Evolutionary conservation across 2,113 vertebrate species (phyloP), one percentile per base, ranked within the genome.

Genomic region (Dipodomys merriami): DNA sequence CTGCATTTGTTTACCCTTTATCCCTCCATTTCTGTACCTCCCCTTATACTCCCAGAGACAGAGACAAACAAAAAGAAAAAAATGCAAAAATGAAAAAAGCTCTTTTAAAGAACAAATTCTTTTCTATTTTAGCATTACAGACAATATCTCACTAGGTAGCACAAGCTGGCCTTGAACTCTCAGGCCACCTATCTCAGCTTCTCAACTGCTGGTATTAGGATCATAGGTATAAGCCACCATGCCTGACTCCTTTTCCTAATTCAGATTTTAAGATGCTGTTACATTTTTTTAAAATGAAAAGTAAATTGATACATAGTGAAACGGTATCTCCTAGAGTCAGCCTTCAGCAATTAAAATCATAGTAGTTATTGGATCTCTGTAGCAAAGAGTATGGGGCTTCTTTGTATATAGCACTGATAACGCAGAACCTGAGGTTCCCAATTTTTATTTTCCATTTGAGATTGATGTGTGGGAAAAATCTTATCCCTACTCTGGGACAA

Each of bases 401-500:
- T 62, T 65, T 74, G 2, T 71, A 23, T 71, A 23, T 71, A 57
- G 11, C 69, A 18, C 30, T 13, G 23, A 25, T 27, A 62, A 79
- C 46, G 79, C 19, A 89, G 78, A 71, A 83, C 4, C 35, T 79
- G 74, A 46, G 49, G 35, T 33, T 71, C 22, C 76, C 62, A 78
- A 13, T 77, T 84, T 71, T 76, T 81, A 44, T 60, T 79, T 96
- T 78, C 18, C 13, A 71, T 85, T 90, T n/a, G 49, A 84, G 19
- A 74, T 89, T 95, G 62, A 53, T 73, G 13, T 72, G 2, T 93
- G 35, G 25, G 64, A n/a, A 72, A 64, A 57, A 64, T 83, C 7
- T 78, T 39, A 77, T 86, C 22, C 22, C 30, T 9, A 19, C 49
- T 79, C 90, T 62, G 88, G 60, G 44, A 19, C 9, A 60, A 5